Percentiles rank a stretch among this genome's conserved stretches.
Evolutionary conservation across 2,888 invertebrate species (phyloP).

Genomic region (Callimorpha dominula): DNA sequence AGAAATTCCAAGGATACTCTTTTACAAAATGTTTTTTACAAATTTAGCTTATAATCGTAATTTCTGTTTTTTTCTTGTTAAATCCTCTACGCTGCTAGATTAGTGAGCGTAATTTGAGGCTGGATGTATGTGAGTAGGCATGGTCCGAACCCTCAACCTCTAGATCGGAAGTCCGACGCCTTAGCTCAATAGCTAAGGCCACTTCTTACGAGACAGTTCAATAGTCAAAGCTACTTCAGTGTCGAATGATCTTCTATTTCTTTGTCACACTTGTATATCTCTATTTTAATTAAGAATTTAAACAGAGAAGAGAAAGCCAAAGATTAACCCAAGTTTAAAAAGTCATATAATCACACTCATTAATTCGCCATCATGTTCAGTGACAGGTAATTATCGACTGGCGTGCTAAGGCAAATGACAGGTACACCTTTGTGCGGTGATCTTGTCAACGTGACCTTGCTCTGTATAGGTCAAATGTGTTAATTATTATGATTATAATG

Average conservation of each 20-base stretch:
- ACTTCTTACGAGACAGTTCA: not conserved
- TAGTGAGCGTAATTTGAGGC: too few relatives aligned
- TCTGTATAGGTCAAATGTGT: constrained; percentile 42
- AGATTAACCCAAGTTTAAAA: constrained; percentile 15
- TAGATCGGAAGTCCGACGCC: not conserved
- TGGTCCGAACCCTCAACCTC: not conserved
- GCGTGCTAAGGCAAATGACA: constrained; percentile 55
- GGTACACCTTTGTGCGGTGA: constrained; percentile 59
- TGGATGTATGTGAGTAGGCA: too few relatives aligned
- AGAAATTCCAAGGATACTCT: too few relatives aligned
- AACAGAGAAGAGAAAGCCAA: constrained; percentile 10
- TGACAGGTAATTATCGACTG: constrained; percentile 58
- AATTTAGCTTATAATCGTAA: too few relatives aligned
- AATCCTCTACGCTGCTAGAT: not conserved
- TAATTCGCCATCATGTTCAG: constrained; percentile 54
- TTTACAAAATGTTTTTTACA: too few relatives aligned
- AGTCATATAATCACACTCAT: constrained; percentile 50
- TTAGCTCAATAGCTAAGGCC: not conserved
- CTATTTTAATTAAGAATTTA: constrained; percentile 2
- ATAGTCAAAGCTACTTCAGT: not conserved
- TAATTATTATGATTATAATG: constrained; percentile 18
- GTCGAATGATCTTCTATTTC: not conserved
- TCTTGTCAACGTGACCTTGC: constrained; percentile 51
- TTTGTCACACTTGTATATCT: not conserved
- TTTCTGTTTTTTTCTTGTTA: too few relatives aligned